Evolutionary conservation across 2,888 invertebrate species (phyloP), one percentile per base, ranked within the genome.

Genomic region (Ganaspis brasiliensis): DNA sequence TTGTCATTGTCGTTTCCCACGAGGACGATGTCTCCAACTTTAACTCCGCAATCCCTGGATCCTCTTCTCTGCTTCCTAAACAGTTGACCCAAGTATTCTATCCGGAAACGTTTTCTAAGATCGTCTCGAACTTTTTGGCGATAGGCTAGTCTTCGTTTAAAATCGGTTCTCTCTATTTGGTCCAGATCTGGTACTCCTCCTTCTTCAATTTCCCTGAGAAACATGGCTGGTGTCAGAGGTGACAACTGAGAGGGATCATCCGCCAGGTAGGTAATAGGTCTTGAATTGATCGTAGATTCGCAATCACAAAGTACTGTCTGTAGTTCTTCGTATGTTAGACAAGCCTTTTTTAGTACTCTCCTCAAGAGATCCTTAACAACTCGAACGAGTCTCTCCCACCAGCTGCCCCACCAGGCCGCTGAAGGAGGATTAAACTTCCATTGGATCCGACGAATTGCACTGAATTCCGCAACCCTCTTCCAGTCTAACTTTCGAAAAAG

Each of bases 331-430:
- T 78, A 75, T 2, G 59, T 55, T 12, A 91, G 76, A 49, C 81
- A 80, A 9, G 87, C 82, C 37, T 84, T 83, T 6, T 92, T 90
- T 4, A 92, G 74, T 0, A 87, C 83, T 74, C 85, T 84, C n/a
- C 86, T 73, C 12, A 92, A 73, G 19, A 91, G 59, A 77, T 45
- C 45, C 45, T 92, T 92, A 31, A 91, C 63, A 3, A 89, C 57
- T 14, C 87, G 83, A 19, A 92, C 84, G 9, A 92, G 79, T 49
- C 75, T 55, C 35, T 57, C 73, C 73, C 73, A 59, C 40, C 55
- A 56, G 24, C 45, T 57, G 9, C 79, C 77, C 75, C 71, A 71
- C 79, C 79, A 81, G 0, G 78, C 61, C n/a, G 74, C 81, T 9
- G 79, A 45, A 3, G 82, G 72, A 1, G 78, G 81, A 3, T 81